Conservation (phyloP, 2,113 vertebrate genomes). For the Archocentrus centrarchus region DNA sequence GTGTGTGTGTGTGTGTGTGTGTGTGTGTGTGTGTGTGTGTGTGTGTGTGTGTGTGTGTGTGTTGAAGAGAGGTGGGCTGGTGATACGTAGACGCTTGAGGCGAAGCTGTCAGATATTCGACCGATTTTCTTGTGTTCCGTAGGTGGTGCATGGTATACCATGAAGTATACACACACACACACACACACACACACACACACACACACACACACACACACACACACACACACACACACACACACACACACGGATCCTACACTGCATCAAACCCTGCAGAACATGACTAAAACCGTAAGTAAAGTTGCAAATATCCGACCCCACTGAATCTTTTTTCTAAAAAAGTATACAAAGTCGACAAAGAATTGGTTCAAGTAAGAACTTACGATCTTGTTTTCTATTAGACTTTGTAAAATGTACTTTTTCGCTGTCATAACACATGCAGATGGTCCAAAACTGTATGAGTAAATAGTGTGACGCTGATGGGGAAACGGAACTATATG, state of each 20-base stretch:
- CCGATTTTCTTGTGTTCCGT: conserved; percentile 54
- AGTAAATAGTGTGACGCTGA: conserved; percentile 3
- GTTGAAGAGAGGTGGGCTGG: conserved; percentile 62
- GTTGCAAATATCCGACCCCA: not conserved
- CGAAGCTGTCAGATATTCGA: conserved; percentile 70
- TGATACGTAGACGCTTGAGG: conserved; percentile 54
- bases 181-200: too few relatives aligned
- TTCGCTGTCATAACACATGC: not conserved
- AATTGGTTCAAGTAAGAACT: not conserved
- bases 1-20: conserved; percentile 13
- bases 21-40: too few relatives aligned
- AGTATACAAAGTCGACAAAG: not conserved
- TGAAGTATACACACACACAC: conserved; percentile 17
- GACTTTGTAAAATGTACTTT: not conserved
- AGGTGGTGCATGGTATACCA: conserved; percentile 38
- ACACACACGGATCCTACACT: too few relatives aligned
- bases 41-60: conserved; percentile 6
- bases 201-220: not conserved
- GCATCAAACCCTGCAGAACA: not conserved
- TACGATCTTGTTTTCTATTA: not conserved
- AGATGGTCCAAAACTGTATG: conserved; percentile 30
- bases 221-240: too few relatives aligned
- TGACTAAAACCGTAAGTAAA: not conserved
- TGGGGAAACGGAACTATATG: conserved; percentile 30
- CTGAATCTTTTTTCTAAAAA: not conserved